These are phyloP conservation scores for Tenualosa thibaudeaui DNA, from an alignment of 2,797 vertebrate species.

Conservation along the genomic window DNA sequence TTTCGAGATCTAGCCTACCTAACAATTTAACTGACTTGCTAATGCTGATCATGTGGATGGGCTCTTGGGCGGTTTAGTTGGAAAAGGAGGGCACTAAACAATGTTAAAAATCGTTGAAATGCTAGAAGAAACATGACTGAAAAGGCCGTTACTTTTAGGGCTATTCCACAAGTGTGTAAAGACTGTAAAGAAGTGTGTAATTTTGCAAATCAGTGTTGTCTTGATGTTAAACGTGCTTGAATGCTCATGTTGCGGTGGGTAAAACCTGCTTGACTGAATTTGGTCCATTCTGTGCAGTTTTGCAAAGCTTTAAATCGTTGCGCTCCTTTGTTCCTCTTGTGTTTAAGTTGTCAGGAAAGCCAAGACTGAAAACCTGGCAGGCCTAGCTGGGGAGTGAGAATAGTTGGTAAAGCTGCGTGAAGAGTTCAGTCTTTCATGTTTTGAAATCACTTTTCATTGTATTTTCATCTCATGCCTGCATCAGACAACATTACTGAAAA, in stretches of 20 bases:
- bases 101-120: background rate
- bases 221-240: too few species aligned
- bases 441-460: slow-evolving; percentile 6
- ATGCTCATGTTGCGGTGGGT: too few species aligned
- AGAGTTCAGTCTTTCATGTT: slow-evolving; percentile 16
- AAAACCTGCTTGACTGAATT: too few species aligned
- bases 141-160: too few species aligned
- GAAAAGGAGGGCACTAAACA: background rate
- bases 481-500: background rate
- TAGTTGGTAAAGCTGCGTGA: slow-evolving; percentile 18
- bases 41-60: too few species aligned
- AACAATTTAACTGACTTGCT: too few species aligned
- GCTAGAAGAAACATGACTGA: background rate
- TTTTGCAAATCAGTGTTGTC: too few species aligned
- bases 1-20: too few species aligned
- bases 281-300: too few species aligned
- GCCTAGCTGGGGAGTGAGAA: background rate
- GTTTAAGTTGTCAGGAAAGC: background rate
- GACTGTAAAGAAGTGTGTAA: too few species aligned
- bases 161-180: too few species aligned
- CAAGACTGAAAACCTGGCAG: background rate
- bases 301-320: background rate
- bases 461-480: background rate
- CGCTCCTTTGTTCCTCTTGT: background rate
- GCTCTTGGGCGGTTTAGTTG: too few species aligned